These are phyloP conservation scores for Hipposideros armiger DNA, from an alignment of 2,113 vertebrate genomes.

Conservation along the genomic window DNA sequence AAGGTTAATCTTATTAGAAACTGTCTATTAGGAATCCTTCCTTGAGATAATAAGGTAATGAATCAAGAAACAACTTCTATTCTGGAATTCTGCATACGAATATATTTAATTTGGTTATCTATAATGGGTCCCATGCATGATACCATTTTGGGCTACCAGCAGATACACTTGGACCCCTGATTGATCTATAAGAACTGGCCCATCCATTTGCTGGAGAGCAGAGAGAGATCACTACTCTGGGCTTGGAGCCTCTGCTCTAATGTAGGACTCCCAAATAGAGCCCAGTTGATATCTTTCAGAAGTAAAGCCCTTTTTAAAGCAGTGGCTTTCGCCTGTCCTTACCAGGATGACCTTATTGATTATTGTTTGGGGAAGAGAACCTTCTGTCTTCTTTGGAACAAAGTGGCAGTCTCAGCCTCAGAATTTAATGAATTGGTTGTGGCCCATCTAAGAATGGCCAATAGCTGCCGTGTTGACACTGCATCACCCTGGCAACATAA, in stretches of 20 bases:
- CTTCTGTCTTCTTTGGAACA: neutral
- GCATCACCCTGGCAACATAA: slow-evolving; percentile 31
- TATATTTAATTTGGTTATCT: neutral
- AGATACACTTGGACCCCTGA: neutral
- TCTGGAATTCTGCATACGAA: neutral
- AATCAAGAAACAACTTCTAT: neutral
- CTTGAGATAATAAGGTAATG: neutral
- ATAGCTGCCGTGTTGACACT: slow-evolving; percentile 26
- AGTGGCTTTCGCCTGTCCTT: neutral
- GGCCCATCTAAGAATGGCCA: slow-evolving; percentile 12
- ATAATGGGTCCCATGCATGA: neutral
- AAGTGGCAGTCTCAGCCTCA: neutral
- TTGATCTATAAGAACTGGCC: neutral
- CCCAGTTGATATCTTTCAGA: neutral
- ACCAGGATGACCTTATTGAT: neutral
- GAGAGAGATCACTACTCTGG: neutral
- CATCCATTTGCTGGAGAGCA: neutral
- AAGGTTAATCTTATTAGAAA: neutral
- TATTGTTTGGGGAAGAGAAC: neutral
- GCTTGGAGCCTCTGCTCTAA: neutral
- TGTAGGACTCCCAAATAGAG: neutral
- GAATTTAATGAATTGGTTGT: neutral
- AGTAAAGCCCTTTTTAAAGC: neutral
- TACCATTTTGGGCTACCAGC: neutral
- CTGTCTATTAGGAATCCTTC: neutral